Percentiles rank a stretch among this genome's conserved stretches.
phyloP scores from a whole-genome alignment of 2,888 invertebrate genomes.

The Neelides folsomi region DNA sequence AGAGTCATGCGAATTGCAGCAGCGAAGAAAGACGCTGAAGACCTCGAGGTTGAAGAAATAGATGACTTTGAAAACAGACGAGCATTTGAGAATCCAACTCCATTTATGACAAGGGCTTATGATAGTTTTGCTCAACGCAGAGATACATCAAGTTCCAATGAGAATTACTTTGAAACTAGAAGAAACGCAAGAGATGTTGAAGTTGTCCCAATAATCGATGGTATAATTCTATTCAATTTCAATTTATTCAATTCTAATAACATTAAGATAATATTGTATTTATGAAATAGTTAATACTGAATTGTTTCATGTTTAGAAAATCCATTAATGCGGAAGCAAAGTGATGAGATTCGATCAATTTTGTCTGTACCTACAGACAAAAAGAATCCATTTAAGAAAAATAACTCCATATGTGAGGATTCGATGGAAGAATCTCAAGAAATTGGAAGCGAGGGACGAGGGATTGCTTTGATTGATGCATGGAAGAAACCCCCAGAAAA shows the following conservation, averaged over 20 bases:
- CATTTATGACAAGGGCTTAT: no score
- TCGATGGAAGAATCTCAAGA: neutral
- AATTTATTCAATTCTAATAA: no score
- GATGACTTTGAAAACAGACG: conserved; percentile 24
- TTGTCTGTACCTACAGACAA: conserved; percentile 7
- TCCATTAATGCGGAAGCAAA: conserved; percentile 27
- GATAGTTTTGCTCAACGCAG: no score
- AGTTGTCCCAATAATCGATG: no score
- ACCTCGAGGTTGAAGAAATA: conserved; percentile 24
- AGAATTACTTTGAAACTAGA: no score
- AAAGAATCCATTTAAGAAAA: conserved; percentile 20
- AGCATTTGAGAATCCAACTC: neutral
- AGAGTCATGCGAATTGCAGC: conserved; percentile 51
- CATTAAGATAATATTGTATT: no score
- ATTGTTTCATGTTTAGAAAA: conserved; percentile 15
- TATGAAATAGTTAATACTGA: no score
- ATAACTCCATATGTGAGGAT: neutral
- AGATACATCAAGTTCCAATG: no score
- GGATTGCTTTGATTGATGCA: conserved; percentile 23
- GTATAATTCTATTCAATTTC: no score
- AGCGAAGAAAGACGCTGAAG: conserved; percentile 32
- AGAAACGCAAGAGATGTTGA: no score
- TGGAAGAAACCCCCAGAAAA: conserved; percentile 31
- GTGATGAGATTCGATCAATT: conserved; percentile 26
- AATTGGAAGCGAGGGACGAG: conserved; percentile 5